These are phyloP conservation scores for Hyphantria cunea DNA, from an alignment of 1,140 invertebrate species.

Conservation along the genomic window DNA sequence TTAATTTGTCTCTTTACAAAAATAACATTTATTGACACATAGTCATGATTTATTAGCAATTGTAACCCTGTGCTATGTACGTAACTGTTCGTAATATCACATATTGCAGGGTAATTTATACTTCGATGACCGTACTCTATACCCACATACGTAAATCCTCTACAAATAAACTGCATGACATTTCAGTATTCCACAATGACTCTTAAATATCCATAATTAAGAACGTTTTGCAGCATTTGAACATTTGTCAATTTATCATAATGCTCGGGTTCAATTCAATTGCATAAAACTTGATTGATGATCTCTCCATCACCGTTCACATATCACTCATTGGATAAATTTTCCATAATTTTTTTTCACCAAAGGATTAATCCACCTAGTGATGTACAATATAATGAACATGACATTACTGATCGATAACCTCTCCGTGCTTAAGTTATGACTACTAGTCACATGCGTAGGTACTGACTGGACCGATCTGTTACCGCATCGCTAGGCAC, in stretches of 20 bases:
- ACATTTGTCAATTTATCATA: conserved; percentile 74
- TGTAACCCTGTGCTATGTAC: too few relatives aligned
- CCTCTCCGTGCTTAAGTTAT: conserved; percentile 12
- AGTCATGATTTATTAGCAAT: too few relatives aligned
- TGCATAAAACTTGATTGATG: conserved; percentile 76
- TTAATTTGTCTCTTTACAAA: too few relatives aligned
- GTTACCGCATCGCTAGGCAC: conserved; percentile 16
- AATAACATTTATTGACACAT: too few relatives aligned
- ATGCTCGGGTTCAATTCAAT: conserved; percentile 50
- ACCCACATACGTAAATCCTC: conserved; percentile 33
- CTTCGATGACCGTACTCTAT: conserved; percentile 17
- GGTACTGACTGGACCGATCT: not conserved
- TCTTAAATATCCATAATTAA: conserved; percentile 75
- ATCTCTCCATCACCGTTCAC: conserved; percentile 41
- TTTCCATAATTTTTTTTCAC: conserved; percentile 40
- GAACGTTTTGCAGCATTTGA: conserved; percentile 63
- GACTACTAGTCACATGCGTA: conserved; percentile 18
- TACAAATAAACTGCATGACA: conserved; percentile 48
- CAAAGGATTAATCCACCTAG: conserved; percentile 30
- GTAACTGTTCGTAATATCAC: too few relatives aligned
- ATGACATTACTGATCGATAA: conserved; percentile 35
- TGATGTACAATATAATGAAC: conserved; percentile 22
- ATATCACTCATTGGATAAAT: conserved; percentile 52
- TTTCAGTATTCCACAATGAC: conserved; percentile 58
- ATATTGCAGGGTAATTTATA: conserved; percentile 3